Evolutionary conservation across 2,888 invertebrate genomes (phyloP).

Genomic region (Mactromeris polynyma): DNA sequence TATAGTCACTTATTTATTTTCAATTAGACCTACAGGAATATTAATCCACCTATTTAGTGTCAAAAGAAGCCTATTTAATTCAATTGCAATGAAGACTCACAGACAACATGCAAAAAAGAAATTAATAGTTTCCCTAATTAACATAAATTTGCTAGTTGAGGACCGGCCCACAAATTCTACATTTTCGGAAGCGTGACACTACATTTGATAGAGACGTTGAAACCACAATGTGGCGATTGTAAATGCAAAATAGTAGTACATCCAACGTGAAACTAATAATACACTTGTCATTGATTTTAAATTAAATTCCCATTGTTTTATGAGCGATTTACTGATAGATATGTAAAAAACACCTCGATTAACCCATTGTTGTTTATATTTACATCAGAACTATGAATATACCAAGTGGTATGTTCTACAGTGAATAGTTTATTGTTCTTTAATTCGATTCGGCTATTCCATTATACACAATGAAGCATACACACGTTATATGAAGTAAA

Average conservation of each 20-base stretch:
- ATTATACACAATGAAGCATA: no score
- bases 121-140: slow-evolving; percentile 65
- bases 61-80: slow-evolving; percentile 68
- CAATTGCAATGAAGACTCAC: slow-evolving; percentile 64
- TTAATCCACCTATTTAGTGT: slow-evolving; percentile 65
- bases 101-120: slow-evolving; percentile 70
- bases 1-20: slow-evolving; percentile 51
- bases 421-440: no score
- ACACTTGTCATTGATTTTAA: neutral
- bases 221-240: neutral
- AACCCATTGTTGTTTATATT: neutral
- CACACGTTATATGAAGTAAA: no score
- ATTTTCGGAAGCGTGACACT: slow-evolving; percentile 44
- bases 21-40: slow-evolving; percentile 66
- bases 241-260: neutral
- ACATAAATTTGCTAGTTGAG: slow-evolving; percentile 54
- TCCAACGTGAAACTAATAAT: slow-evolving; percentile 4
- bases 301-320: neutral
- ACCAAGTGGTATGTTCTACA: no score
- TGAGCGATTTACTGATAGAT: neutral
- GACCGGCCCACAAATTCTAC: slow-evolving; percentile 27
- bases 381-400: neutral
- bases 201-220: slow-evolving; percentile 30
- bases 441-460: no score
- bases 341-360: neutral